Base-by-base conservation (phyloP, 2,888 invertebrate genomes). In the Allophyes oxyacanthae region DNA sequence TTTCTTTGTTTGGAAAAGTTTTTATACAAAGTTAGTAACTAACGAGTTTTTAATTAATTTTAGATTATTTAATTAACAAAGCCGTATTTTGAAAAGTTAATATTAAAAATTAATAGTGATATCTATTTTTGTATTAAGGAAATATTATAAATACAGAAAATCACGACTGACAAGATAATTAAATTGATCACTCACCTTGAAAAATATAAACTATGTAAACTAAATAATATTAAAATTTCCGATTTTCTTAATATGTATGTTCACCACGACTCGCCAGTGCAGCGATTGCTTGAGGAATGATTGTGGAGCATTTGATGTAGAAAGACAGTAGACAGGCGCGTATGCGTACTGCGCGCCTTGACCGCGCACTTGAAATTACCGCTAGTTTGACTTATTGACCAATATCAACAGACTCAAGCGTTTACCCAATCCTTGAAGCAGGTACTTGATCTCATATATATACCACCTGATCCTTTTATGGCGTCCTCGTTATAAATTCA, bases 331-430 rank as follows among this genome's bases (percentile, higher is more conserved):
- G 67, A 71, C 66, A 67, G 32, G 13, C 34, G 49, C 36, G 66
- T 55, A 53, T 55, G 63, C 60, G 64, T 69, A 37, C 28, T 42
- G 72, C 78, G 77, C 76, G 83, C 86, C 87, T 86, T 88, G 87
- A 86, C 86, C 88, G 83, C 80, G 84, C 87, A 85, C 90, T 88
- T 88, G 84, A 77, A 74, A 84, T 77, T 91, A 90, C 92, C 89
- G 92, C 86, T 92, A 91, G 77, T 66, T 82, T 82, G 86, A 81
- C 86, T 85, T 84, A 82, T 85, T 85, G 82, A 85, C 85, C 86
- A 85, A 84, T 82, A 86, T 85, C 75, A 81, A 75, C 52, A 46
- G 50, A 50, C 54, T 57, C 55, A 44, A 64, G 49, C 59, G 46
- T 67, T 70, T 49, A 42, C 41, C 50, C 44, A 37, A 67, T 63